Evolutionary conservation across 2,888 invertebrate genomes (phyloP), one percentile per base, ranked within the genome.

Genomic region (Dryomyza anilis): DNA sequence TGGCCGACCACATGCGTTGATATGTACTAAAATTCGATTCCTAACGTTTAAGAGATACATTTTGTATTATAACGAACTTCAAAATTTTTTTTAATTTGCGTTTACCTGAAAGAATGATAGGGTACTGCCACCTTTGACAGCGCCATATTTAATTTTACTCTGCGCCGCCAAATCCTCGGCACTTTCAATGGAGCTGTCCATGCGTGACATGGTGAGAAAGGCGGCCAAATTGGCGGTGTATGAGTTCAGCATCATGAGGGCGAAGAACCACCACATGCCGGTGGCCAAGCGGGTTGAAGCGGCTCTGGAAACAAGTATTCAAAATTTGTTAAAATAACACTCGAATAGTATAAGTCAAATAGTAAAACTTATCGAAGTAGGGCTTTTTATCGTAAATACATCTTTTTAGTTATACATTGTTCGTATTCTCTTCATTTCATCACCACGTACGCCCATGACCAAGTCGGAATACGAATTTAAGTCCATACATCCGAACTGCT

Each of bases 181-280:
- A 75, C 89, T 92, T 78, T 92, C 91, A 67, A 98, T 96, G 2
- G 95, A 93, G 16, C 74, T 79, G 0, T 74, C 82, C 73, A 81
- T 80, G 36, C 94, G 88, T 39, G 94, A 94, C 76, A 92, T 93
- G 1, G 96, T 96, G 5, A 96, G 86, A 79, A 96, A 96, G 25
- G 96, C 96, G 10, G 96, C 96, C 74, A 97, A 86, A 82, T 96
- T 96, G 48, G 96, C 96, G 1, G 96, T 97, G 82, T 97, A 96
- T 0, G 95, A 95, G 6, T 95, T 92, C 25, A 94, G 91, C 86
- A 96, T 90, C 80, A 95, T 95, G 61, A 96, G 85, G 0, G 94
- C 93, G 81, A 95, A 95, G 83, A 95, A 95, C 94, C 95, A 95
- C 95, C 93, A 93, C 87, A 93, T 90, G 6, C 93, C 93, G 0